These are phyloP conservation scores for Hirundo rustica DNA, from an alignment of 2,797 vertebrate species.

Conservation along the genomic window DNA sequence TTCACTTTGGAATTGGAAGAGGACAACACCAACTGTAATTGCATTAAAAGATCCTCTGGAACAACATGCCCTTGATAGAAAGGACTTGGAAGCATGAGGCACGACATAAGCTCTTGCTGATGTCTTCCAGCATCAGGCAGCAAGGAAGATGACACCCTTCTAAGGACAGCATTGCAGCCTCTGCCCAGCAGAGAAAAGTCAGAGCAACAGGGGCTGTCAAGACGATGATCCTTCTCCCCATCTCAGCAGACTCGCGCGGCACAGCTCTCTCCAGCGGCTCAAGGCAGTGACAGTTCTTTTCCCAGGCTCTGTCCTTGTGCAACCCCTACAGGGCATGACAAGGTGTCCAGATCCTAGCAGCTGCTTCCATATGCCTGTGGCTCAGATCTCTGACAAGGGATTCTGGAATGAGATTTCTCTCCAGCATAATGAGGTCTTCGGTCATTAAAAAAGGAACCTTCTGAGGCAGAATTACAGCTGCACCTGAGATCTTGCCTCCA, in stretches of 20 bases:
- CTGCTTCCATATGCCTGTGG: not conserved
- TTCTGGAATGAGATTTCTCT: conserved; percentile 9
- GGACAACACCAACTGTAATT: not conserved
- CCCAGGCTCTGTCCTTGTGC: not conserved
- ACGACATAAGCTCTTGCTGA: not conserved
- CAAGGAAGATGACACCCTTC: not conserved
- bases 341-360: conserved; percentile 20
- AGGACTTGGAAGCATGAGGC: conserved; percentile 26
- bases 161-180: not conserved
- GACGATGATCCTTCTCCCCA: not conserved
- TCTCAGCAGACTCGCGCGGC: not conserved
- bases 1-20: conserved; percentile 17
- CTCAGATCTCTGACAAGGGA: conserved; percentile 13
- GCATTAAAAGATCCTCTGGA: conserved; percentile 3
- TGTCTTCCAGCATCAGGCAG: conserved; percentile 6
- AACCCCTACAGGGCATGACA: not conserved
- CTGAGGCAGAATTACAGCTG: conserved; percentile 41
- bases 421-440: conserved; percentile 18
- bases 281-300: conserved; percentile 5
- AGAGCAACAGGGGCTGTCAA: conserved; percentile 2
- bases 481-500: conserved; percentile 2
- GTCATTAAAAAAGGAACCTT: conserved; percentile 27
- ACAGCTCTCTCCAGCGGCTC: not conserved
- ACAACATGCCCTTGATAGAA: not conserved
- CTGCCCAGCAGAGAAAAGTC: not conserved